These are phyloP conservation scores for Prorops nasuta DNA, from an alignment of 1,140 invertebrate genomes.

Conservation along the genomic window DNA sequence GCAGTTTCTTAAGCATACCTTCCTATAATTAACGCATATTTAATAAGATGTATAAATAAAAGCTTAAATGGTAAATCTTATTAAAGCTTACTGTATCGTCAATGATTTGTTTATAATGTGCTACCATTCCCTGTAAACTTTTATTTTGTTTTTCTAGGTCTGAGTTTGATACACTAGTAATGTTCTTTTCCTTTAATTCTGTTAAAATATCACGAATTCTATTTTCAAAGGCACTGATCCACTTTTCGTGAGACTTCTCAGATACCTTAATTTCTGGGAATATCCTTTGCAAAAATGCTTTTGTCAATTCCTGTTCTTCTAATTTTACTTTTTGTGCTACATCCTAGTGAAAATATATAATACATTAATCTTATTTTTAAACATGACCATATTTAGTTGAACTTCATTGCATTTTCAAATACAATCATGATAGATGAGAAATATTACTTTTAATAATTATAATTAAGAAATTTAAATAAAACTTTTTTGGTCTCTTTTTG, in stretches of 20 bases:
- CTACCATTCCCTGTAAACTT: conserved; percentile 64
- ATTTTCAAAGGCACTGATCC: conserved; percentile 59
- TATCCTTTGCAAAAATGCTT: conserved; percentile 60
- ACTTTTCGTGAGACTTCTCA: conserved; percentile 52
- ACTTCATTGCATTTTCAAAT: too few relatives aligned
- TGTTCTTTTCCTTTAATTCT: conserved; percentile 28
- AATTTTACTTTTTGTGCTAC: conserved; percentile 52
- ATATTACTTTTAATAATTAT: too few relatives aligned
- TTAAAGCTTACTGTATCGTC: conserved; percentile 67
- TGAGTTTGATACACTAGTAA: conserved; percentile 6
- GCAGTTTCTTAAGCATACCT: conserved; percentile 66
- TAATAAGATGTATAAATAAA: conserved; percentile 6
- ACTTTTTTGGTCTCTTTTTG: too few relatives aligned
- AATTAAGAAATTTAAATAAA: too few relatives aligned
- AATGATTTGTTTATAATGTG: conserved; percentile 73
- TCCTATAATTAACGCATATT: conserved; percentile 58
- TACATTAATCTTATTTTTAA: too few relatives aligned
- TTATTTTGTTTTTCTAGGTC: conserved; percentile 61
- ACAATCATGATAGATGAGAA: too few relatives aligned
- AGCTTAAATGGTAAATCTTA: neutral
- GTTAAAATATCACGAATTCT: conserved; percentile 40
- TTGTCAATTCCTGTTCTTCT: conserved; percentile 60
- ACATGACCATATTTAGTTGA: too few relatives aligned
- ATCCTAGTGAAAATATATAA: conserved; percentile 48
- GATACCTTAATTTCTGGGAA: conserved; percentile 61